Percentiles rank a stretch among this genome's conserved stretches.
Evolutionary conservation across 2,797 vertebrate genomes (phyloP).

Genomic region (Phalloptychus januarius): DNA sequence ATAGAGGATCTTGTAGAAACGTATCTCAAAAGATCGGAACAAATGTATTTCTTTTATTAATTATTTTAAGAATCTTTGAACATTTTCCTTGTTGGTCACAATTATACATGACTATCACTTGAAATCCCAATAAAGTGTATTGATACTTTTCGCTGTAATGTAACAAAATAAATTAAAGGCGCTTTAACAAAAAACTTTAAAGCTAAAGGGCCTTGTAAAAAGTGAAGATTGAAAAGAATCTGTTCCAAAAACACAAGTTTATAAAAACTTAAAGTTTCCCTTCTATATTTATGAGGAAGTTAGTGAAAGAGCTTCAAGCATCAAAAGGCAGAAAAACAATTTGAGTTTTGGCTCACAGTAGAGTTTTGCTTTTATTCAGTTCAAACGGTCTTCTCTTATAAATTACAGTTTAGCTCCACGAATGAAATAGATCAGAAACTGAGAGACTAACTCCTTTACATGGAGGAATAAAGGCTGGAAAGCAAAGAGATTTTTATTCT

Average conservation of each 20-base stretch:
- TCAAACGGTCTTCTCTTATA: not conserved
- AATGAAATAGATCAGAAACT: not conserved
- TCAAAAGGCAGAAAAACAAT: constrained; percentile 4
- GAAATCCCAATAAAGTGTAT: not conserved
- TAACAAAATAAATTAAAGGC: not conserved
- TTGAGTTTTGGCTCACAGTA: not conserved
- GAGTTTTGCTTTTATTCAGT: not conserved
- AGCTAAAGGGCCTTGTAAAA: not conserved
- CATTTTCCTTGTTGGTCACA: not conserved
- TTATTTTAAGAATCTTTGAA: not conserved
- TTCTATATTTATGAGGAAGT: not conserved
- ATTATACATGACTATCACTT: not conserved
- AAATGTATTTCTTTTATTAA: no score
- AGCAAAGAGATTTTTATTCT: not conserved
- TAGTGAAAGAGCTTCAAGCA: not conserved
- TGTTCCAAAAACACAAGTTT: not conserved
- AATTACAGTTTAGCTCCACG: not conserved
- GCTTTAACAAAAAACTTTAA: not conserved
- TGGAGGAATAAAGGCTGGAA: not conserved
- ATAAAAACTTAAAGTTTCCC: not conserved
- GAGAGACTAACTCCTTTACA: not conserved
- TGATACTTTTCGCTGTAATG: not conserved
- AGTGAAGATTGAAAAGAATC: not conserved
- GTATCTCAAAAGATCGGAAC: no score
- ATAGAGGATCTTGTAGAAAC: no score